Conservation (phyloP, 2,113 vertebrate species). For the Sula dactylatra region DNA sequence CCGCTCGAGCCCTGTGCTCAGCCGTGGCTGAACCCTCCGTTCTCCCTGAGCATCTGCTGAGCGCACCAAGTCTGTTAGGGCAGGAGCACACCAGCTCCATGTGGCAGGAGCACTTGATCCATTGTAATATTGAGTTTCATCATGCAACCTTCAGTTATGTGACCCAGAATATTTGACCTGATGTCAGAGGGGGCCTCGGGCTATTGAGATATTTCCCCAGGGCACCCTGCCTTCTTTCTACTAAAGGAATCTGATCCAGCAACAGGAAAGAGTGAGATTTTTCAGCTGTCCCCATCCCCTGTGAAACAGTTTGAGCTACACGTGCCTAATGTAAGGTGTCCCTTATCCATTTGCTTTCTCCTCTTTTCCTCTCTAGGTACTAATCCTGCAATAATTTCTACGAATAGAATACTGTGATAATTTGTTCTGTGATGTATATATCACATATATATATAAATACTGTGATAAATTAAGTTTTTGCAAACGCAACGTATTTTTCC, state of each 20-base stretch:
- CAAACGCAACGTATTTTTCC: background rate
- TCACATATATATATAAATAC: background rate
- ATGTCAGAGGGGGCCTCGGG: slow-evolving; percentile 43
- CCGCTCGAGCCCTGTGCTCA: background rate
- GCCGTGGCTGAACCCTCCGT: background rate
- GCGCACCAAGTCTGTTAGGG: background rate
- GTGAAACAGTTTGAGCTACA: background rate
- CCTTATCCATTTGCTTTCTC: background rate
- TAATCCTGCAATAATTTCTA: background rate
- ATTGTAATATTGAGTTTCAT: slow-evolving; percentile 56
- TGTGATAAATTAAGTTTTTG: background rate
- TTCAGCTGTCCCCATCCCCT: slow-evolving; percentile 67
- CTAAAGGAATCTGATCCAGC: slow-evolving; percentile 60
- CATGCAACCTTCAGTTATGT: slow-evolving; percentile 51
- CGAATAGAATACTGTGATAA: background rate
- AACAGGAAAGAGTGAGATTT: slow-evolving; percentile 61
- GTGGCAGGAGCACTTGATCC: slow-evolving; percentile 41
- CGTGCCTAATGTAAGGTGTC: background rate
- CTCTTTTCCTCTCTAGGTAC: background rate
- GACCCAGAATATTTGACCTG: slow-evolving; percentile 65
- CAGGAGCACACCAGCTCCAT: slow-evolving; percentile 21
- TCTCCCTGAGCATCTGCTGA: slow-evolving; percentile 27
- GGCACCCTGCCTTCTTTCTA: slow-evolving; percentile 32
- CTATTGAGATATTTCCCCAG: slow-evolving; percentile 35
- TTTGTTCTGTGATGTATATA: no score